These are phyloP conservation scores for Accipiter cooperii DNA, from an alignment of 2,113 vertebrate genomes.

Conservation along the genomic window DNA sequence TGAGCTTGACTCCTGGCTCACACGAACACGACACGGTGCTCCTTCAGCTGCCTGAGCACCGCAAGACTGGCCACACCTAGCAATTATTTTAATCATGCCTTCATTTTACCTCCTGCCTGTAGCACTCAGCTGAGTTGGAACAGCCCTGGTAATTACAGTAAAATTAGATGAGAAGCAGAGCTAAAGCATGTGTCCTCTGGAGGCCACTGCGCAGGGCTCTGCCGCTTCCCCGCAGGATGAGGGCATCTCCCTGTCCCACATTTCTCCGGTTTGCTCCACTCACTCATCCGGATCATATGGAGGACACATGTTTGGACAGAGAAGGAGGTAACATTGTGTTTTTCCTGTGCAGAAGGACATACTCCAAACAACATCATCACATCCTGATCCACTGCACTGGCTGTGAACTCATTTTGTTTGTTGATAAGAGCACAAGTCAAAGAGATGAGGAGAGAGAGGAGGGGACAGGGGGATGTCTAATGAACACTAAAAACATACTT, in stretches of 20 bases:
- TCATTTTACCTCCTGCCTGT: background rate
- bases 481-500: slow-evolving; percentile 37
- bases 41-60: background rate
- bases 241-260: background rate
- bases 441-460: background rate
- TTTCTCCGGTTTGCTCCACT: background rate
- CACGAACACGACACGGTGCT: rapidly evolving
- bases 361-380: background rate
- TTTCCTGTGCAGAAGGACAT: background rate
- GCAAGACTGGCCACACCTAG: background rate
- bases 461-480: slow-evolving; percentile 6
- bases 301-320: background rate
- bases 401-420: background rate
- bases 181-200: background rate
- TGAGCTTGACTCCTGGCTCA: background rate
- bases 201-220: background rate
- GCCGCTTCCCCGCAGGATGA: background rate
- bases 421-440: background rate
- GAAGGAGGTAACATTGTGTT: background rate
- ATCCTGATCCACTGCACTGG: background rate
- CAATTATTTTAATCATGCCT: slow-evolving; percentile 16
- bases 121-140: background rate
- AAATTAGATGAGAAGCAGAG: background rate
- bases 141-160: background rate
- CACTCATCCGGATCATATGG: background rate